Base-by-base conservation (phyloP, 2,888 invertebrate genomes). In the Podabrus alpinus region DNA sequence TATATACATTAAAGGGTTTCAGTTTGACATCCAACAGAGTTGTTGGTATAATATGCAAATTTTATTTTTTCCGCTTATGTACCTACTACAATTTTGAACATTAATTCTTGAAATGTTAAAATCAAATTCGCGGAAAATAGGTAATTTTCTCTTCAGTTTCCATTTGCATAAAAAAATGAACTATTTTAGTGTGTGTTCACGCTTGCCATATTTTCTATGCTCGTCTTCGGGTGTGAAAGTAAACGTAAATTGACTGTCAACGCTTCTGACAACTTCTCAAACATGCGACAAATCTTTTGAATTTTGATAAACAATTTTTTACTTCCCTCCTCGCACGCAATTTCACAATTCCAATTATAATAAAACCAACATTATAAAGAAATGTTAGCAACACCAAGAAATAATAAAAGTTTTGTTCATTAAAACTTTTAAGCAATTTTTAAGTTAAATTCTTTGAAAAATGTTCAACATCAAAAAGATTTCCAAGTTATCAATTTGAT, bases 331-430 rank as follows among this genome's bases (percentile, higher is more conserved):
- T 71, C 25, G 62, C 71, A 59, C 66, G 21, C 71, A 66, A 66
- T 71, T 71, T 71, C 59, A 66, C 66, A 59, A 66, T 71, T 71
- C 62, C 59, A 59, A 66, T 25, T 62, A 59, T 71, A 66, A 71
- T 66, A 64, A 45, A 66, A 71, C 66, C 66, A 24, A 45, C 71
- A 66, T 66, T 60, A 60, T 71, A 71, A 71, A 45, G 24, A 60
- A 71, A 66, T 66, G 60, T 21, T 25, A n/a, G 71, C 66, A 17
- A 19, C 59, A 59, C 45, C 24, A 29, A 13, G 21, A 45, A 17
- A 45, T 59, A 66, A 66, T 74, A 71, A 71, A 75, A 75, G 70
- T 74, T 74, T 70, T 74, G 70, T 70, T 70, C 68, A 68, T 70
- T 74, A 73, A 73, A 73, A 70, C 66, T 73, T 66, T 59, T 29